Evolutionary conservation across 2,888 invertebrate species (phyloP), one percentile per base, ranked within the genome.

Genomic region (Linnaemya tessellans): DNA sequence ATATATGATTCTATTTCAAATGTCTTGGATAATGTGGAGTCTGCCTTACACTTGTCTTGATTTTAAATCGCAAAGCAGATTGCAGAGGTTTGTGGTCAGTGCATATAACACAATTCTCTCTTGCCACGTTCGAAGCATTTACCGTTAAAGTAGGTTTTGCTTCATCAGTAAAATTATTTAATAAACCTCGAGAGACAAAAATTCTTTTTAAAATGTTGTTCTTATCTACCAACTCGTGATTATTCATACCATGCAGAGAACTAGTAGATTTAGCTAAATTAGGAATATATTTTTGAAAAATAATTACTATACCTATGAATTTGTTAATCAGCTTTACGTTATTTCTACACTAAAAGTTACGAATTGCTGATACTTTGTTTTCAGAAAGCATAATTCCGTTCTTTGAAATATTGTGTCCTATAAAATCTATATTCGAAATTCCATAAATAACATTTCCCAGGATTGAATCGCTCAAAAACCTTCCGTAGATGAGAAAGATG

Each of bases 121-220:
- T 18, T 43, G 43, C 18, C 10, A 67, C 11, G 10, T 25, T 51
- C 10, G 49, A 67, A 30, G 67, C 67, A 15, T 68, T 20, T 10
- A 68, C 68, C 35, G 54, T 68, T 9, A 54, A 20, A 4, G 51
- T 35, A 15, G 54, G 38, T 9, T 38, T 54, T n/a, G 68, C 68
- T 35, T 54, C 35, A 3, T 56, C 38, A 20, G 38, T 38, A n/a
- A 70, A 41, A 54, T 38, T 43, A 68, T 77, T 46, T n/a, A 71
- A n/a, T n/a, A 62, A 56, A 71, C 65, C 25, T 5, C 41, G 70
- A 2, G 70, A 22, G 5, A 41, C 56, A 70, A 70, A 70, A n/a
- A n/a, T 49, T 49, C 65, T 49, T 5, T 49, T 10, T 18, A 67
- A 67, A 58, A 30, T n/a, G 1, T 58, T 58, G 8, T 35, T 7